Conservation (phyloP, 2,113 vertebrate genomes). For the Microtus montanus region DNA sequence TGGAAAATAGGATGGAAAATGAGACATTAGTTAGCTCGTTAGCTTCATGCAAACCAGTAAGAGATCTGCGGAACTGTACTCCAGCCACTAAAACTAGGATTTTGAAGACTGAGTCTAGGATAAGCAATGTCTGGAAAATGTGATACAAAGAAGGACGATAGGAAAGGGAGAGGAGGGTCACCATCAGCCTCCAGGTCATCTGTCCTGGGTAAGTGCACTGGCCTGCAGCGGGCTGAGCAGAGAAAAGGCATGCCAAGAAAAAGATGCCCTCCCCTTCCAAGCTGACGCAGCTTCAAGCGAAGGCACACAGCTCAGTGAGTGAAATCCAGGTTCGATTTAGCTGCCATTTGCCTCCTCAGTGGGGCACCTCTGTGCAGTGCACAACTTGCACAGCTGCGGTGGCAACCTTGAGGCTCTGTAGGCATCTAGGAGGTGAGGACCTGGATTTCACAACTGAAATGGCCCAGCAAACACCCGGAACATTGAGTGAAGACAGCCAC, state of each 20-base stretch:
- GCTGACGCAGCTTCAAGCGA: neutral
- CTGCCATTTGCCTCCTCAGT: neutral
- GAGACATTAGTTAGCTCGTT: neutral
- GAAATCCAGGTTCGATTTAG: neutral
- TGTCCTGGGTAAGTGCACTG: neutral
- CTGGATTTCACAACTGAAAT: neutral
- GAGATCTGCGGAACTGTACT: neutral
- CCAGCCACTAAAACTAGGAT: neutral
- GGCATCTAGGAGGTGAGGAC: neutral
- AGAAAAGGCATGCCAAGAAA: neutral
- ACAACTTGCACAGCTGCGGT: neutral
- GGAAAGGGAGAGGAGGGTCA: neutral
- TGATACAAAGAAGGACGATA: slow-evolving; percentile 2
- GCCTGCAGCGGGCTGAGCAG: neutral
- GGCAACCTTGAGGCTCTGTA: neutral
- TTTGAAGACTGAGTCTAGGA: slow-evolving; percentile 18
- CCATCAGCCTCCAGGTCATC: neutral
- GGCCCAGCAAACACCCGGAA: neutral
- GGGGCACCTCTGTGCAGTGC: neutral
- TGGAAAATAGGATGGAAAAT: neutral
- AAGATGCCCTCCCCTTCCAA: neutral
- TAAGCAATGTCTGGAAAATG: neutral
- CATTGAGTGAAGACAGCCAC: neutral
- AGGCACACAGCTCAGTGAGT: neutral
- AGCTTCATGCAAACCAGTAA: neutral